A percentile compares a stretch with the other conserved stretches of the same genome.
Evolutionary conservation across 37 sponge, comb jelly and placozoan species (phyloP).

Genomic region (Crambe crambe): DNA sequence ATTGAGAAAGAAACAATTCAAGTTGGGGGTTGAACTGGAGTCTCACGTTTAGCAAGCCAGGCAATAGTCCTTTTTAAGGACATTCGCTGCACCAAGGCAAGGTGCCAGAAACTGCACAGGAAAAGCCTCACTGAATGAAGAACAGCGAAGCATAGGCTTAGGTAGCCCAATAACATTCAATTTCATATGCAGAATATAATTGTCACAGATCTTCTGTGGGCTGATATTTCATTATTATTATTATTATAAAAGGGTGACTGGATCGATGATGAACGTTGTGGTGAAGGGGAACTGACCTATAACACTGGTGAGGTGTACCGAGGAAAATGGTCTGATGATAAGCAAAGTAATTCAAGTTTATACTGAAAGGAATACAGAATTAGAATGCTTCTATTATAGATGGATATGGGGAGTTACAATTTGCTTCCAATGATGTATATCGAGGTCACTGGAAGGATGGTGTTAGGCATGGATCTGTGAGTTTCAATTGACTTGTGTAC

Average conservation of each 20-base stretch:
- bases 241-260: slow-evolving; percentile 97
- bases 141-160: too few relatives aligned
- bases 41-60: too few relatives aligned
- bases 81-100: too few relatives aligned
- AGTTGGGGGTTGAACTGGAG: too few relatives aligned
- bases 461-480: slow-evolving; percentile 73
- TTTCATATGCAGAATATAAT: too few relatives aligned
- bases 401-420: slow-evolving; percentile 78
- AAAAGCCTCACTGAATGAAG: too few relatives aligned
- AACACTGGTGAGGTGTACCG: slow-evolving; percentile 90
- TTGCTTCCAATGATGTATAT: slow-evolving; percentile 75
- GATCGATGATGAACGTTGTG: slow-evolving; percentile 91
- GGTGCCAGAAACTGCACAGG: too few relatives aligned
- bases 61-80: too few relatives aligned
- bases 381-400: slow-evolving; percentile 41
- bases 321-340: slow-evolving; percentile 82
- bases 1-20: too few relatives aligned
- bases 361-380: not conserved
- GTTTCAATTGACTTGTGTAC: not conserved
- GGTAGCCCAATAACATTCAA: too few relatives aligned
- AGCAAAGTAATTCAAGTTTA: slow-evolving; percentile 53
- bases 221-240: too few relatives aligned
- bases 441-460: slow-evolving; percentile 81
- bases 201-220: too few relatives aligned
- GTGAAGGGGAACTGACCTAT: slow-evolving; percentile 84